Base-by-base conservation (phyloP, 2,797 vertebrate genomes). In the Enteromius treurensis region DNA sequence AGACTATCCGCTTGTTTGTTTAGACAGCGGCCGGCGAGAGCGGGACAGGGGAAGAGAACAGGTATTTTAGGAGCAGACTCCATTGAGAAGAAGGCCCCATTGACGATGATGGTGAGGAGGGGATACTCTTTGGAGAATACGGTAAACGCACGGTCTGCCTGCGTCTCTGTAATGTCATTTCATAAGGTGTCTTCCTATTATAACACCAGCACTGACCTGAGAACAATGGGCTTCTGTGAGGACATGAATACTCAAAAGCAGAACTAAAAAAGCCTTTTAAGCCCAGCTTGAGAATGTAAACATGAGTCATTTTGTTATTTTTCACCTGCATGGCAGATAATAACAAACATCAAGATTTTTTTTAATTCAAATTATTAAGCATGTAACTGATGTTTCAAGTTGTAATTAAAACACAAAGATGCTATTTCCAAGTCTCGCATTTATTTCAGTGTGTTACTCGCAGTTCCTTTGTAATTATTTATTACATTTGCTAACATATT, bases 1-100 rank as follows among this genome's bases (percentile, higher is more conserved):
- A 81, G 21, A 83, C 90, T 91, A 91, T 93, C 89, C 88, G 83
- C 81, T 84, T 93, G 90, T 94, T 94, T 94, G 91, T 94, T 95
- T 94, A 93, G 91, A 93, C 91, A 90, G 91, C 88, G 89, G 90
- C 88, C 82, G 87, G 90, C 13, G 65, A 77, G 64, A 77, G 81
- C 40, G 49, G 45, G 53, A 47, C 65, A 62, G 37, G 73, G 68
- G 42, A 49, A 62, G 49, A 79, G 74, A 62, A 83, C 88, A 84
- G 84, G 83, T 89, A 88, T 90, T 92, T 91, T 83, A 64, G 84
- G 84, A 85, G 78, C 21, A 11, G 88, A 92, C 92, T 92, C 90
- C 92, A 90, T 85, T 73, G 88, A 89, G 91, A 90, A 91, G 87
- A 90, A 89, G 84, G 84, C 87, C 76, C 68, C 82, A 87, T 88